Evolutionary conservation across 2,888 invertebrate species (phyloP), one percentile per base, ranked within the genome.

Genomic region (Scaptomyza cyrtandrae): DNA sequence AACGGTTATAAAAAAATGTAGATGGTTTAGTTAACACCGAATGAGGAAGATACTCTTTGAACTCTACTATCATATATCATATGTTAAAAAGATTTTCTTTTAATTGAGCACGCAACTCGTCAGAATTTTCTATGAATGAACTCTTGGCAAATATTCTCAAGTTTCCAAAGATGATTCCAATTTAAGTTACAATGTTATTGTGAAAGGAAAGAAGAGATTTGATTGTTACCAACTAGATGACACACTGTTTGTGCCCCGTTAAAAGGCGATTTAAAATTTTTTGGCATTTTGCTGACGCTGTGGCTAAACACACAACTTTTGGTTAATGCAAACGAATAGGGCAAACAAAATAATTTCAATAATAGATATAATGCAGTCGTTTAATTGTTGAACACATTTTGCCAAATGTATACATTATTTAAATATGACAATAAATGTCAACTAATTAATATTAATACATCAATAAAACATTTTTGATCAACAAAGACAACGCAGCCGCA

Each of bases 391-490:
- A 31, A 57, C 53, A 60, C 54, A 60, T 70, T 69, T 64, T 35
- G 63, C 39, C 49, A 74, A 66, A 70, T 70, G 61, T 68, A 79
- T 66, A 79, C 67, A 57, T 71, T 85, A 89, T 89, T 85, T 89
- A 87, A 82, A 67, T 71, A 62, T 63, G 74, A 73, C 82, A 65
- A 39, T 39, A 39, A 77, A 77, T 82, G 72, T 60, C 78, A 80
- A 76, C 78, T 72, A 75, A 79, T 89, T 78, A 73, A 82, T 89
- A 79, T 80, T 69, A 82, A 89, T 89, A 73, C 70, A 76, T 70
- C 82, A 80, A 76, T 75, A 76, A 75, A 76, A 62, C 70, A 72
- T 77, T 81, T 81, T 79, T 71, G 63, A 73, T 75, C 75, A 72
- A 71, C 69, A 73, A 73, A 75, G 62, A 75, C 70, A 73, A 52